These are phyloP conservation scores for Felis chaus DNA, from an alignment of 2,113 vertebrate genomes.

Conservation along the genomic window DNA sequence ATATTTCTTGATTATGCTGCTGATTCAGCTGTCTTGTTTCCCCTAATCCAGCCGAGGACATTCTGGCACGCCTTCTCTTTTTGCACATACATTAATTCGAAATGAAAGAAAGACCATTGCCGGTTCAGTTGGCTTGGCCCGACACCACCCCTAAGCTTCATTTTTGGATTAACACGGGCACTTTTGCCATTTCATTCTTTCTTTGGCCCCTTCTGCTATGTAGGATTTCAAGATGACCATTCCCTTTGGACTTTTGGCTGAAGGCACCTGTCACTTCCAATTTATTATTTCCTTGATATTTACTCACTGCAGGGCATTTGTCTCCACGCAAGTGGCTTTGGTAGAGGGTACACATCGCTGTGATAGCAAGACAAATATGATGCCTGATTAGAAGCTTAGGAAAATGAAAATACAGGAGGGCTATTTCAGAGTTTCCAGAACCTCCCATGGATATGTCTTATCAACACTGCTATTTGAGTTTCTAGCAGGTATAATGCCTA, in stretches of 20 bases:
- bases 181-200: conserved; percentile 50
- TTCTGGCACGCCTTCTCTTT: background rate
- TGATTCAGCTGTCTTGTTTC: conserved; percentile 48
- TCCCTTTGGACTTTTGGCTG: conserved; percentile 66
- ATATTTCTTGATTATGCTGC: conserved; percentile 56
- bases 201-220: conserved; percentile 37
- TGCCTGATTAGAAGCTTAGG: background rate
- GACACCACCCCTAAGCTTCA: conserved; percentile 47
- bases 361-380: background rate
- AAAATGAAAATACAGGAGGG: background rate
- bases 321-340: background rate
- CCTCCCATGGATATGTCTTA: background rate
- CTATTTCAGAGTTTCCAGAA: conserved; percentile 36
- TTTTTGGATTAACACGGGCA: conserved; percentile 53
- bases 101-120: conserved; percentile 48
- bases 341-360: background rate
- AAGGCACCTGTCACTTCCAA: conserved; percentile 72
- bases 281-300: conserved; percentile 64
- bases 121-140: conserved; percentile 35
- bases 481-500: background rate
- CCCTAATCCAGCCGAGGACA: conserved; percentile 13
- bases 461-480: background rate
- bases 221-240: conserved; percentile 57
- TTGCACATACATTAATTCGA: conserved; percentile 45
- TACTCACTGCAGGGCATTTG: conserved; percentile 45